Base-by-base conservation (phyloP, 2,113 vertebrate species). In the Lepus americanus region DNA sequence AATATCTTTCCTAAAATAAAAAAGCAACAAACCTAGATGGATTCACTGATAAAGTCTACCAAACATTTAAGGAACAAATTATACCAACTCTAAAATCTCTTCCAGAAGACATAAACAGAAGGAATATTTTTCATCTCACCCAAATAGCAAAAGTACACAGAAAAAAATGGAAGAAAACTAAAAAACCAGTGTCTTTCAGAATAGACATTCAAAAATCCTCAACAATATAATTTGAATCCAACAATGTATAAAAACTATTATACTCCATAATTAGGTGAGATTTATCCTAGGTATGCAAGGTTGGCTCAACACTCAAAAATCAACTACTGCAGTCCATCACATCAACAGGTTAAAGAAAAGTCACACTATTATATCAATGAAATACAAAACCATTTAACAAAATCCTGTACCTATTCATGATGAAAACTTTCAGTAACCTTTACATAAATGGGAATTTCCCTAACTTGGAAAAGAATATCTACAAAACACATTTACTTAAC, bases 341-440 rank as follows among this genome's bases (percentile, higher is more conserved):
- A 59, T 59, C 55, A 14, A 5, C 13, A 20, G 55, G 16, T 19
- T 59, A 59, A 14, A 59, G 55, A 16, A 59, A 59, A 59, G 55
- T 59, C 55, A 59, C 13, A 59, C 13, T 17, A 59, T 59, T 17
- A 59, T 59, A 59, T 59, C 14, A 6, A 44, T 44, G 55, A 59
- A 14, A 20, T 19, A 59, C 55, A 59, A 59, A 59, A 59, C 14
- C 55, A 59, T 59, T 59, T 14, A 59, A 59, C 55, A 59, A 59
- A 59, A 59, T 59, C 55, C 55, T 17, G 61, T 27, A 80, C 27
- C 12, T 10, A 61, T 61, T 82, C 89, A 67, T 67, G 61, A 82
- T 55, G 17, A 91, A 82, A 64, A 73, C 44, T 73, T 16, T 91
- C 78, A 33, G 55, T 80, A 82, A 91, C 73, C 55, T 73, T 63